Evolutionary conservation across 1,140 invertebrate genomes (phyloP), one percentile per base, ranked within the genome.

Genomic region (Pogonomyrmex barbatus): DNA sequence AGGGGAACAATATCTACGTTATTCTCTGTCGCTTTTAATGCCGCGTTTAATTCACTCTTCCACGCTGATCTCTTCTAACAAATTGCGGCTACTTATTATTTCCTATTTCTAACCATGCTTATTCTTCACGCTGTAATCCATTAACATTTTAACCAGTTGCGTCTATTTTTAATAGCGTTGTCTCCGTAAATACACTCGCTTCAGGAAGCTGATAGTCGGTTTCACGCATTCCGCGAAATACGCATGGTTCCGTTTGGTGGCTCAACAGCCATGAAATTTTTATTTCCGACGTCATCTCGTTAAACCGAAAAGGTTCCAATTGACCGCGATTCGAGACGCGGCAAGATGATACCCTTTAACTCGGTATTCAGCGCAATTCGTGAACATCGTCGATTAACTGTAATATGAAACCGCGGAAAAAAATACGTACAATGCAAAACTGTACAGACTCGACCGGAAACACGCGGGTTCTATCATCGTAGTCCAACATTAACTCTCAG

Each of bases 271-370:
- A 12, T 83, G 50, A 83, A 83, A 83, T 75, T 73, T 83, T 50
- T 50, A 62, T 36, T 60, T 73, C 79, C 79, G 54, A 50, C 54
- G n/a, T 81, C 30, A 81, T 45, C 42, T 71, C 67, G 52, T 71
- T 58, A 73, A 73, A 30, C 39, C 2, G 2, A 47, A 71, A 73
- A 73, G 8, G n/a, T 24, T n/a, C 17, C 63, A 81, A 71, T 58
- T 62, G 52, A 12, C 24, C 42, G 45, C 62, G 39, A 75, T 75
- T 60, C 68, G 79, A 83, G 30, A 82, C 54, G 14, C 62, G 47
- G 42, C 67, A 50, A 73, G 79, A n/a, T 50, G 79, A 83, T 83
- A 60, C 8, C 68, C 36, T 33, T 83, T 62, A 75, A 83, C 68
- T 36, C 12, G 54, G 68, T 33, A 50, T 60, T 73, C 30, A 58